Evolutionary conservation across 2,797 vertebrate genomes (phyloP).

Genomic region (Eleutherodactylus coqui): DNA sequence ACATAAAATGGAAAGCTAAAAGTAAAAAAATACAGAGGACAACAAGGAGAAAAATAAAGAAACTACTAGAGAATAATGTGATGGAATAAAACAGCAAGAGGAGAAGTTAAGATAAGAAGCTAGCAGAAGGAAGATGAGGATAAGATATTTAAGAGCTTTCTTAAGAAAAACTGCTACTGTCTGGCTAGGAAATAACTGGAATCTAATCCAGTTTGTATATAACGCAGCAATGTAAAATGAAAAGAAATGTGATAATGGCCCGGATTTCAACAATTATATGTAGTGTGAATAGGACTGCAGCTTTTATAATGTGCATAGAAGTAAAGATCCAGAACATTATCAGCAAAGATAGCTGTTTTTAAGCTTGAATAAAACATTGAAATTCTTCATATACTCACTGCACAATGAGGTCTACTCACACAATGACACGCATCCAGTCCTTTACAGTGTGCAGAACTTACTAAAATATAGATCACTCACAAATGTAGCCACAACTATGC

Average conservation of each 20-base stretch:
- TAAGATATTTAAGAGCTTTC: neutral
- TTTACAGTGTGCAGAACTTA: neutral
- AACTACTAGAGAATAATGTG: slow-evolving; percentile 1
- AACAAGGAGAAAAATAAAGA: slow-evolving; percentile 6
- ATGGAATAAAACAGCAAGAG: neutral
- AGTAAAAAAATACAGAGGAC: slow-evolving; percentile 9
- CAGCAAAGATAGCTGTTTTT: neutral
- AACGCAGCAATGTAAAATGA: neutral
- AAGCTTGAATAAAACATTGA: neutral
- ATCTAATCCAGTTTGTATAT: neutral
- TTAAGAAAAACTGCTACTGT: neutral
- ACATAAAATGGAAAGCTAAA: neutral
- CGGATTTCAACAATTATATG: neutral
- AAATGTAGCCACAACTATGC: too few relatives aligned
- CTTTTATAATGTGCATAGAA: neutral
- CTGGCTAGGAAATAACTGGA: neutral
- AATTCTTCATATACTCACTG: neutral
- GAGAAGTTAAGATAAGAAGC: slow-evolving; percentile 7
- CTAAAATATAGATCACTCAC: too few relatives aligned
- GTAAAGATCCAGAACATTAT: neutral
- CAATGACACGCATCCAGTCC: neutral
- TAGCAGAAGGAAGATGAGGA: slow-evolving; percentile 14
- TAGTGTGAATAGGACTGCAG: neutral
- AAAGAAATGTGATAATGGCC: neutral
- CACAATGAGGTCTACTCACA: neutral